A percentile compares a stretch with the other conserved stretches of the same genome.
Evolutionary conservation across 2,797 vertebrate genomes (phyloP).

Genomic region (Schizothorax lantsangensis): DNA sequence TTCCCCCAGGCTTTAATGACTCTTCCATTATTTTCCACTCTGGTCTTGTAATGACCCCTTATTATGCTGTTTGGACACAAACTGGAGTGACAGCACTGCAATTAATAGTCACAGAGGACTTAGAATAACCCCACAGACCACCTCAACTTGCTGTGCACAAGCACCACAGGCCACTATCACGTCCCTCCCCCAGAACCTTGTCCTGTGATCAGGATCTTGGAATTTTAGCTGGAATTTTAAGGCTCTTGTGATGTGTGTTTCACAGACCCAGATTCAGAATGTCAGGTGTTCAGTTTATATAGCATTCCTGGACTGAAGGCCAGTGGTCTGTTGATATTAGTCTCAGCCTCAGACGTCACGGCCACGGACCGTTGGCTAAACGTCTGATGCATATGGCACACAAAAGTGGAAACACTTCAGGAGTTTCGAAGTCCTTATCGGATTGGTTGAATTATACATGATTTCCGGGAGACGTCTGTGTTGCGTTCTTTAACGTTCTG

Average conservation of each 20-base stretch:
- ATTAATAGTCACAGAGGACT: constrained; percentile 55
- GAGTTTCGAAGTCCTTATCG: no score
- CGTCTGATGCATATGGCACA: no score
- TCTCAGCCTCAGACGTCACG: no score
- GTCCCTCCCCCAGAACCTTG: constrained; percentile 4
- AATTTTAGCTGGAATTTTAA: neutral
- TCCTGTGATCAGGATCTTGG: constrained; percentile 1
- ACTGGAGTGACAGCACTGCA: constrained; percentile 50
- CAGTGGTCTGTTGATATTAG: neutral
- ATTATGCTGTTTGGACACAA: constrained; percentile 60
- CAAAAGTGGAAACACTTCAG: no score
- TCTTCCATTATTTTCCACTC: constrained; percentile 39
- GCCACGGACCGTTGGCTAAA: no score
- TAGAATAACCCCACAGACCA: constrained; percentile 39
- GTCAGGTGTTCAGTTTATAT: neutral
- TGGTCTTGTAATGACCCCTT: constrained; percentile 55
- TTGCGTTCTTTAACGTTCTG: no score
- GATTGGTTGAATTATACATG: no score
- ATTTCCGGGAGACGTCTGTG: no score
- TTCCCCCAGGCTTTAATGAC: constrained; percentile 39
- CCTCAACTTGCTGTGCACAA: constrained; percentile 16
- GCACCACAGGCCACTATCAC: constrained; percentile 8
- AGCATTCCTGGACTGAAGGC: neutral
- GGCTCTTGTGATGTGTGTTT: neutral
- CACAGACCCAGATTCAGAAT: neutral